phyloP scores from a whole-genome alignment of 1,140 invertebrate genomes.

The Papilio machaon region DNA sequence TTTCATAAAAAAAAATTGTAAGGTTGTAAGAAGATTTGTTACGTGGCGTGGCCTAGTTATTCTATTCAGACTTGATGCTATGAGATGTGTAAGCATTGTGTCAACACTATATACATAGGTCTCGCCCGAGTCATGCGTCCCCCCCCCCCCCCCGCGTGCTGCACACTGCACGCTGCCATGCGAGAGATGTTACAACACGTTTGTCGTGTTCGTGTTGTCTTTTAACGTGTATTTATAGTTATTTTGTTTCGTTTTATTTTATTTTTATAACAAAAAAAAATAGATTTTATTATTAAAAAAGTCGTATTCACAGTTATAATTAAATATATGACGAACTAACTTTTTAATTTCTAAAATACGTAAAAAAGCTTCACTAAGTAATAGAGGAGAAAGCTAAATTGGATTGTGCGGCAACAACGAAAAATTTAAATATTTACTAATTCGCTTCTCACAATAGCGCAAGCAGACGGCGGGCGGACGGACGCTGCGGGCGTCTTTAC shows the following conservation, averaged over 20 bases:
- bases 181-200: background rate
- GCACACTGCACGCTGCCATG: background rate
- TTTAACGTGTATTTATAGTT: background rate
- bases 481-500: background rate
- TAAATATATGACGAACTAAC: background rate
- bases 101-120: background rate
- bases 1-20: background rate
- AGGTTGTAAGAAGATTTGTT: background rate
- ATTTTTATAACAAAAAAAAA: background rate
- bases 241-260: background rate
- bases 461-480: background rate
- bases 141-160: background rate
- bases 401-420: background rate
- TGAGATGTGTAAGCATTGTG: background rate
- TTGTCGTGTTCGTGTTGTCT: background rate
- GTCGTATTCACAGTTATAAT: background rate
- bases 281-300: no score
- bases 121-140: background rate
- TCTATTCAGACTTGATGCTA: background rate
- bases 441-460: background rate
- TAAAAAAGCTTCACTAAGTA: background rate
- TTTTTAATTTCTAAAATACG: background rate
- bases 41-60: background rate
- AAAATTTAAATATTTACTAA: constrained; percentile 15
- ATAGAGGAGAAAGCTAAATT: background rate